Evolutionary conservation across 2,888 invertebrate genomes (phyloP), one percentile per base, ranked within the genome.

Genomic region (Siphonodentalium dalli): DNA sequence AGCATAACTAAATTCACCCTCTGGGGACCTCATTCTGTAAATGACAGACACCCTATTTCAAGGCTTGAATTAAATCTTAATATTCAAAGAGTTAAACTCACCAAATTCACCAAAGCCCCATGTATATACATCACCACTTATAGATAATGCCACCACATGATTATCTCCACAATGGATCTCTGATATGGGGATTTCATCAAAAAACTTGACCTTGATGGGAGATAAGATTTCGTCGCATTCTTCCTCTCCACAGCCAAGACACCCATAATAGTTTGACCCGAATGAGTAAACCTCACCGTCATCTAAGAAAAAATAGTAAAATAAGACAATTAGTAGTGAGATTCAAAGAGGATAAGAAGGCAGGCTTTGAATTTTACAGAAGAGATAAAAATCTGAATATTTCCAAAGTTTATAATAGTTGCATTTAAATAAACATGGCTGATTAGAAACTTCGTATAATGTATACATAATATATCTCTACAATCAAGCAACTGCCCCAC

Each of bases 61-160:
- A 11, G 11, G 23, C n/a, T 23, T 23, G 8, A n/a, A 18, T 9
- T 5, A 9, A 9, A 15, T 18, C 7, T 18, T 8, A 20, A 23
- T 29, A 42, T 7, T 15, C 3, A n/a, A 26, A 21, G 9, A 2
- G 23, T 24, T 15, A 7, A 24, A 52, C 69, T 60, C 65, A 78
- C 80, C 80, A 68, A 72, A 80, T 48, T 80, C 80, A 21, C 80
- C 80, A 68, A 69, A 76, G 8, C 80, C 80, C 80, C 80, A 80
- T 5, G 78, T 74, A 60, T 72, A 80, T 2, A 80, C 75, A 31
- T 79, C 72, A 7, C 74, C 73, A 33, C 66, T 68, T 43, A 61
- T 64, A 0, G 77, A 74, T 11, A 80, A 61, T 1, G 72, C 79
- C 3, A 75, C 68, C 6, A 77, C 77, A 59, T 80, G 80, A 43